Evolutionary conservation across 2,797 vertebrate genomes (phyloP).

Genomic region (Pseudochirops corinnae): DNA sequence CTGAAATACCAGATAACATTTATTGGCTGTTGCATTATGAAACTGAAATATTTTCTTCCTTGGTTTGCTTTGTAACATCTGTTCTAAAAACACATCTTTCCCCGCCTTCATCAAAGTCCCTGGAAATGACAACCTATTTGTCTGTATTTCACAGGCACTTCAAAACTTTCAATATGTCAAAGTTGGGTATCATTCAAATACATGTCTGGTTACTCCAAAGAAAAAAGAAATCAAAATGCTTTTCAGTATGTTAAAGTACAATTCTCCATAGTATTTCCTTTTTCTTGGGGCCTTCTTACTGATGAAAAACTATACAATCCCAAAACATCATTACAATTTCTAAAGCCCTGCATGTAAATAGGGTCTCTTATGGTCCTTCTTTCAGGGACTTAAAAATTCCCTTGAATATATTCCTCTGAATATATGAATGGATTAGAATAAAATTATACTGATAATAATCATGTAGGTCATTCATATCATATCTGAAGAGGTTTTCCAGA

Average conservation of each 20-base stretch:
- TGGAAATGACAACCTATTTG: conserved; percentile 26
- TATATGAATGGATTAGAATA: conserved; percentile 64
- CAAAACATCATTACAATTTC: conserved; percentile 31
- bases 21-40: not conserved
- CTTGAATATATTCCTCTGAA: conserved; percentile 65
- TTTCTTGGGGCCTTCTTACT: conserved; percentile 29
- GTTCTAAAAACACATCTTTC: not conserved
- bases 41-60: conserved; percentile 14
- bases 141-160: not conserved
- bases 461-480: conserved; percentile 45
- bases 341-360: conserved; percentile 12
- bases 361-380: not conserved
- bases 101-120: not conserved
- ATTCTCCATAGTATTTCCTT: conserved; percentile 37
- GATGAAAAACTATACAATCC: conserved; percentile 28
- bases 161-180: not conserved
- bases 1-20: conserved; percentile 22
- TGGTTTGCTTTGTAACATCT: not conserved
- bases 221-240: not conserved
- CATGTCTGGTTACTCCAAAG: conserved; percentile 21
- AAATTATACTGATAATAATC: conserved; percentile 41
- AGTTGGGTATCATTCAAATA: not conserved
- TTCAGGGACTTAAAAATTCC: conserved; percentile 52
- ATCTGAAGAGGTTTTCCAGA: conserved; percentile 37
- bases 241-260: not conserved